Evolutionary conservation across 2,888 invertebrate species (phyloP).

Genomic region (Rhagium mordax): DNA sequence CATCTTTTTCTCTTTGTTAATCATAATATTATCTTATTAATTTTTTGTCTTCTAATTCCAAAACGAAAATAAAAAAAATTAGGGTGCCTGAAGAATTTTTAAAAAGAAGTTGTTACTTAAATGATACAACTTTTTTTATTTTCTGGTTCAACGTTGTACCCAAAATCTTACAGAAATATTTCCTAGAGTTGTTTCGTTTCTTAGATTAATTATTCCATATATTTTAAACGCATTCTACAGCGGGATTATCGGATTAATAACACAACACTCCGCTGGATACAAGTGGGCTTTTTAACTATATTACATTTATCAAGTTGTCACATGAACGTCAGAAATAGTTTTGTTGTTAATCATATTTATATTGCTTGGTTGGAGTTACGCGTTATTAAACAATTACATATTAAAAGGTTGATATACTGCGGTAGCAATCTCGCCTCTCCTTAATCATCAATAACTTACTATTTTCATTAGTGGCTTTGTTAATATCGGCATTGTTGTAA

Average conservation of each 20-base stretch:
- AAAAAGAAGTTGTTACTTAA: no score
- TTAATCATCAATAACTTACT: no score
- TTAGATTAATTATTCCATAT: not conserved
- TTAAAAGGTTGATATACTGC: not conserved
- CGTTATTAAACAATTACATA: not conserved
- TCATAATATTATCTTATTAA: no score
- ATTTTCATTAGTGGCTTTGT: no score
- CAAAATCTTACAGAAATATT: not conserved
- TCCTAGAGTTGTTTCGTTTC: not conserved
- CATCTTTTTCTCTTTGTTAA: no score
- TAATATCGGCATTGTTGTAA: no score
- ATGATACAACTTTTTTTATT: no score
- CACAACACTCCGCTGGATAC: not conserved
- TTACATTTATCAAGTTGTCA: not conserved
- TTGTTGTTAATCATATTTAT: not conserved
- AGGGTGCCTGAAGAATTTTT: no score
- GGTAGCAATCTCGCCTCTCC: not conserved
- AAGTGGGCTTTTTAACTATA: not conserved
- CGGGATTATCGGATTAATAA: not conserved
- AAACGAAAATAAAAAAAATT: no score
- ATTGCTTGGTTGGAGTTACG: not conserved
- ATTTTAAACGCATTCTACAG: not conserved
- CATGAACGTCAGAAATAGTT: not conserved
- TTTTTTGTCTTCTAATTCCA: no score
- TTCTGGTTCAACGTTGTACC: not conserved